Base-by-base conservation (phyloP, 2,797 vertebrate species). In the Choloepus didactylus region DNA sequence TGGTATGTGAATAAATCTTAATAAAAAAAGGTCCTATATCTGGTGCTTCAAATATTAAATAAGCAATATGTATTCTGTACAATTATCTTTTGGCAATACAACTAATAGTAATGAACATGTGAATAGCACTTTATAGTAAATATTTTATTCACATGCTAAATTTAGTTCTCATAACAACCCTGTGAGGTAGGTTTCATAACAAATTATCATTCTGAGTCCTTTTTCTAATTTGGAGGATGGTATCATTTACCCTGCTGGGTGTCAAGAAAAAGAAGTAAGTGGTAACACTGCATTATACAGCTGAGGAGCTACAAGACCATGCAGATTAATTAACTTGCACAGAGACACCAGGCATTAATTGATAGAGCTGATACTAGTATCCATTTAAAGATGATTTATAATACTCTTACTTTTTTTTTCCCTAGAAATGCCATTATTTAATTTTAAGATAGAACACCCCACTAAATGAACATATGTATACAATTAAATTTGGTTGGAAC, bases 91-190 rank as follows among this genome's bases (percentile, higher is more conserved):
- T 70, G 51, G 73, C 49, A 67, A 76, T 51, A 29, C 54, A 67
- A 82, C 9, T 14, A 85, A 70, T 5, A 51, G 1, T 66, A 44
- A 91, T 44, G 27, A 87, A 69, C n/a, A 69, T 8, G 3, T 84
- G 38, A 12, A 82, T 6, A 93, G 27, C 1, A 56, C 3, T 64
- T 87, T 70, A 56, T 3, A 12, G 41, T 70, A 87, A 80, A 86
- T 1, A 29, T 19, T n/a, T 88, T 85, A 93, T 76, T 83, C 75
- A 80, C 4, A 31, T 27, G 35, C n/a, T 14, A 51, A 56, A 66
- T 44, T 66, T 64, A 51, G 79, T 91, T 90, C 35, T 91, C 51
- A 56, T 27, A 84, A 89, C 25, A 86, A 29, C 83, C 18, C 49
- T 60, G 4, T n/a, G 54, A 83, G 25, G 41, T 23, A 76, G n/a